A percentile compares a stretch with the other conserved stretches of the same genome.
phyloP scores from a whole-genome alignment of 35 echinoderm and acorn worm species.

The Eucidaris tribuloides region DNA sequence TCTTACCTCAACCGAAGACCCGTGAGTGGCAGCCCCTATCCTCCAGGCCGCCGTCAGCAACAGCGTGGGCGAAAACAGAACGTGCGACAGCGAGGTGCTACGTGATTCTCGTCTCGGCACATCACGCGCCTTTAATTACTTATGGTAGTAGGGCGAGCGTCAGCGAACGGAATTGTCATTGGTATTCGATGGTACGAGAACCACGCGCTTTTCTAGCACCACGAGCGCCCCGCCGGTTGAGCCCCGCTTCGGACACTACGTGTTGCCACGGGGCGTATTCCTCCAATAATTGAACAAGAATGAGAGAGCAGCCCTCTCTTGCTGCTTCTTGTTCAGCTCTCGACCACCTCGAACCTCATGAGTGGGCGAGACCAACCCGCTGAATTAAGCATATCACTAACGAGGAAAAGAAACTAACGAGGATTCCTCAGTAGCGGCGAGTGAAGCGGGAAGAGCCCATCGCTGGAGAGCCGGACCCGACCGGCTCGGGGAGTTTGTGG shows the following conservation, averaged over 20 bases:
- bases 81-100: background rate
- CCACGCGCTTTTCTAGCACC: background rate
- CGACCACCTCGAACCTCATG: slow-evolving; percentile 38
- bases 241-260: too few species aligned
- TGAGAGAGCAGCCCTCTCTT: too few species aligned
- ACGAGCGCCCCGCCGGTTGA: background rate
- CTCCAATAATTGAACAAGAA: background rate
- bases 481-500: slow-evolving; percentile 49
- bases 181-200: too few species aligned
- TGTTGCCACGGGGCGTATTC: background rate
- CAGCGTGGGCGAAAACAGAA: background rate
- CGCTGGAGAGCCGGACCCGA: background rate
- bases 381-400: slow-evolving; percentile 81
- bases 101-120: background rate
- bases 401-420: slow-evolving; percentile 63
- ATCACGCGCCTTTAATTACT: too few species aligned
- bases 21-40: background rate
- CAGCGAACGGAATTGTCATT: too few species aligned
- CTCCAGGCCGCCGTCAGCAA: too few species aligned
- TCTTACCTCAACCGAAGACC: background rate
- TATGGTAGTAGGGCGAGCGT: too few species aligned
- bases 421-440: too few species aligned
- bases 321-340: background rate
- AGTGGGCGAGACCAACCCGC: slow-evolving; percentile 63
- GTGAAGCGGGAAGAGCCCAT: too few species aligned